Percentiles rank a stretch among this genome's conserved stretches.
Conservation (phyloP, 2,113 vertebrate genomes). For the Guaruba guarouba region DNA sequence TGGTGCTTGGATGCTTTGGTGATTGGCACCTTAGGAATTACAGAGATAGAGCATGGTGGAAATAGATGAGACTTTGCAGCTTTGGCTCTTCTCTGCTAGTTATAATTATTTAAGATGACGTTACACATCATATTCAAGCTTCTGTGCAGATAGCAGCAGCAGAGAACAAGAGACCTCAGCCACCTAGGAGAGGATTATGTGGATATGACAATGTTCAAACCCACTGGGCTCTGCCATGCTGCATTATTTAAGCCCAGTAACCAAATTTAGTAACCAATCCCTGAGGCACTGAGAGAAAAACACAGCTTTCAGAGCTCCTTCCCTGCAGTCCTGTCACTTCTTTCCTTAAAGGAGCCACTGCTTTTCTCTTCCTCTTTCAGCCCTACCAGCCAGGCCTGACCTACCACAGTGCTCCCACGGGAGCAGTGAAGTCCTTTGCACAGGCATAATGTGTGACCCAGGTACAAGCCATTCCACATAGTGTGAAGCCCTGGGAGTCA, state of each 20-base stretch:
- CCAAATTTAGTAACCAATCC: slow-evolving; percentile 69
- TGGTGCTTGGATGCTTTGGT: slow-evolving; percentile 48
- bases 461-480: background rate
- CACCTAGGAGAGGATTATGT: slow-evolving; percentile 62
- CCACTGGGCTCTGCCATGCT: slow-evolving; percentile 65
- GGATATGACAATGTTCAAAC: slow-evolving; percentile 63
- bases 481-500: background rate
- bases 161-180: slow-evolving; percentile 54
- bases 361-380: background rate
- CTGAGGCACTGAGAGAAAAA: slow-evolving; percentile 38
- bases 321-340: background rate
- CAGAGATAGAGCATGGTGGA: slow-evolving; percentile 36
- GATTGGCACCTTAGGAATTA: slow-evolving; percentile 58
- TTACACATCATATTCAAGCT: slow-evolving; percentile 57
- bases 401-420: background rate
- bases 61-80: slow-evolving; percentile 61
- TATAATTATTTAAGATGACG: slow-evolving; percentile 68
- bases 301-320: slow-evolving; percentile 54
- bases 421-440: background rate
- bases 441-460: background rate
- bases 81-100: slow-evolving; percentile 60
- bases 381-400: background rate
- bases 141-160: slow-evolving; percentile 6
- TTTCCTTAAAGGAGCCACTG: slow-evolving; percentile 48
- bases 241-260: slow-evolving; percentile 72